Evolutionary conservation across 2,797 vertebrate genomes (phyloP), one percentile per base, ranked within the genome.

Genomic region (Fratercula arctica): DNA sequence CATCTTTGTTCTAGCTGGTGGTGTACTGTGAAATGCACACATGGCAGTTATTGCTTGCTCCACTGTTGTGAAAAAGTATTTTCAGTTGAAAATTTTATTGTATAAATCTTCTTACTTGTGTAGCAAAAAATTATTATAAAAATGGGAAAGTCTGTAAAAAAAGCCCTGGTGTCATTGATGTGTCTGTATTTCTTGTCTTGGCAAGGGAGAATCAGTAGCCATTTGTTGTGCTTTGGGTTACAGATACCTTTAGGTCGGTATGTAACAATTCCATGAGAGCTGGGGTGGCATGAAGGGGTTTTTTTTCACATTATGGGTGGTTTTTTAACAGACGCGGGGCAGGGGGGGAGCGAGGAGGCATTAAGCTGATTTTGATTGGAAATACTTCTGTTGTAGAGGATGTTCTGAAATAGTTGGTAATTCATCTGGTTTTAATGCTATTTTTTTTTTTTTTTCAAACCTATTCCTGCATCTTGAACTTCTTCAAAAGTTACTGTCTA

Each of bases 31-130:
- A 45, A 33, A n/a, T 39, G 90, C 94, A 85, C 93, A 90, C 76
- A 15, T 51, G 85, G 89, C 93, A 46, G 64, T 94, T 85, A 48
- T 69, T 96, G 85, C 89, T 97, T 92, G 90, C 89, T 94, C 87
- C 82, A 60, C 61, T 91, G 16, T 93, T 89, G 86, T 87, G 79
- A 94, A 85, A 88, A 95, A 73, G 64, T 94, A 82, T 91, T 94
- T 87, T 96, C 79, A 82, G 60, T 85, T 92, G 68, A 95, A 93
- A 94, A 66, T 84, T 79, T 78, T 95, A 82, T 94, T 96, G 75
- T 91, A 89, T 95, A 94, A 83, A 81, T 72, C 82, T 91, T 92
- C 87, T 82, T 90, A 90, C 41, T 43, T 61, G 35, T 82, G 48
- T 87, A 86, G 89, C 26, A 87, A 77, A 64, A 87, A 43, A 51